Base-by-base conservation (phyloP, 2,113 vertebrate genomes). In the Plecturocebus donacophilus region DNA sequence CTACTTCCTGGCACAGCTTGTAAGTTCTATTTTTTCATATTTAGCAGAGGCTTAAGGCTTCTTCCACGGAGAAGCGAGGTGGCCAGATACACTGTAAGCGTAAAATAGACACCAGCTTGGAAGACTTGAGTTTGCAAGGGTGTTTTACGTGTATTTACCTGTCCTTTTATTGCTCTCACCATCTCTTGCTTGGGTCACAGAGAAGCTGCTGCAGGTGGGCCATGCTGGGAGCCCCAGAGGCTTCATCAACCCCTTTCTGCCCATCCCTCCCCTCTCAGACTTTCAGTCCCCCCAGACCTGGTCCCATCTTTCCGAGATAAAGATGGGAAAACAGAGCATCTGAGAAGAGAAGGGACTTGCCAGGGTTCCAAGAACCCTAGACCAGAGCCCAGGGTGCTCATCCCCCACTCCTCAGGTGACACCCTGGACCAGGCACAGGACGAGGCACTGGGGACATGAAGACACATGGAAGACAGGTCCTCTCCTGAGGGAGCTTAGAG, bases 1-100 rank as follows among this genome's bases (percentile, higher is more conserved):
- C 89, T 83, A 80, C 75, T 87, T 66, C 40, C 66, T 56, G 68
- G 56, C 89, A 95, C 42, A 30, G 52, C 83, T 83, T 35, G n/a
- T 91, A 80, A 89, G 58, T 56, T 76, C 75, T 58, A 0, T 73
- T n/a, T 56, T 71, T 82, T 79, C 76, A 20, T 42, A 70, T 79
- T 73, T 61, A 84, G 20, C 30, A 1, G 45, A 25, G 6, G 49
- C 91, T 54, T 71, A 35, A 81, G 45, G 76, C 61, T 79, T 73
- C 61, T 54, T 52, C n/a, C 5, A 0, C 30, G 38, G 93, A 93
- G 84, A 83, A 81, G 38, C 49, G 35, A 42, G 47, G 47, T 42
- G 49, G 75, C 68, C 21, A 5, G 87, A 38, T 21, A 4, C 9
- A 20, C 32, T 23, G 0, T 19, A 13, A 52, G 47, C 42, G n/a